phyloP scores from a whole-genome alignment of 92 coral and sea anemone genomes.

The Blastomussa wellsi region DNA sequence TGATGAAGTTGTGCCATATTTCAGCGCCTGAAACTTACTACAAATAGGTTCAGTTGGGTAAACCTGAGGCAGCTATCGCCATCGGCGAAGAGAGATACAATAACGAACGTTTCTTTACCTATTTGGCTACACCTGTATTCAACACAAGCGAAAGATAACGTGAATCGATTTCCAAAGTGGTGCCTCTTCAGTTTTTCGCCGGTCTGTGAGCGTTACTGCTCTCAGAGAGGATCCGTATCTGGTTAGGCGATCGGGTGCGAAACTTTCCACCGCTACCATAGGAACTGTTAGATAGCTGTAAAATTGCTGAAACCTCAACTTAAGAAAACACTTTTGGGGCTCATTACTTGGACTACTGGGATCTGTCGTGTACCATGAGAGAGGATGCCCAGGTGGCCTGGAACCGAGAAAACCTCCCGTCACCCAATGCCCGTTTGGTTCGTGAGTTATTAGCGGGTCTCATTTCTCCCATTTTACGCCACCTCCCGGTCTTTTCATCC shows the following conservation, averaged over 20 bases:
- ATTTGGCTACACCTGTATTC: no score
- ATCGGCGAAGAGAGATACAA: no score
- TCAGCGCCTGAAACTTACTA: no score
- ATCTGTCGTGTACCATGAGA: conserved; percentile 14
- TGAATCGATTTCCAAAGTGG: no score
- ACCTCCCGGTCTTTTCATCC: conserved; percentile 21
- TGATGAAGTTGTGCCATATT: no score
- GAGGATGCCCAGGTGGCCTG: conserved; percentile 5
- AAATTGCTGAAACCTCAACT: background rate
- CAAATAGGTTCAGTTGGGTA: no score
- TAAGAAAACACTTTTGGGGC: conserved; percentile 4
- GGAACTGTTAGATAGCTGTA: background rate
- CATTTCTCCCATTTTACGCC: conserved; percentile 17
- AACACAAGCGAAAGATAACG: no score
- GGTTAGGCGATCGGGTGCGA: background rate
- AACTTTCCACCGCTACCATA: no score
- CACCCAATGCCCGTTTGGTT: background rate
- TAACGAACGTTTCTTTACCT: no score
- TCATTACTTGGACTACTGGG: background rate
- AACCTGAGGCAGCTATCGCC: no score
- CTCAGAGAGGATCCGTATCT: background rate
- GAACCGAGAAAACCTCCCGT: background rate
- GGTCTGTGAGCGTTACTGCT: no score
- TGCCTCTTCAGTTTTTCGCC: no score
- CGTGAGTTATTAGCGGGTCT: conserved; percentile 3